Evolutionary conservation across 2,888 invertebrate genomes (phyloP).

Genomic region (Crossocerus cetratus): DNA sequence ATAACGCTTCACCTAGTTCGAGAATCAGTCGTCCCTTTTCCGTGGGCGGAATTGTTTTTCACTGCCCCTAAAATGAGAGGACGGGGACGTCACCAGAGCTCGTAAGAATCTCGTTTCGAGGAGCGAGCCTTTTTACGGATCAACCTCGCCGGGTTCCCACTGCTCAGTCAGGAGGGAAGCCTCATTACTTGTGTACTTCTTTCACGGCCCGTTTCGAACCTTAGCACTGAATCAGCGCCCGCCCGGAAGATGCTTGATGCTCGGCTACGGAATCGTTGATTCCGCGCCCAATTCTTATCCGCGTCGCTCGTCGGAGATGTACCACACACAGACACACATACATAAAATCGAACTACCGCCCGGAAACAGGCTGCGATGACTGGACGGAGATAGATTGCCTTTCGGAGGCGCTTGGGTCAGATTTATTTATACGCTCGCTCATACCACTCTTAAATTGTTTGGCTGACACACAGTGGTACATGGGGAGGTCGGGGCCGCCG

Average conservation of each 20-base stretch:
- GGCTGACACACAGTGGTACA: conserved; percentile 17
- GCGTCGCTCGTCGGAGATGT: conserved; percentile 18
- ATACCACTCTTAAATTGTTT: conserved; percentile 29
- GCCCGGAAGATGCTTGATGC: conserved; percentile 47
- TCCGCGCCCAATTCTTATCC: conserved; percentile 30
- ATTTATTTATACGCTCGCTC: conserved; percentile 36
- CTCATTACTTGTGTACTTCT: conserved; percentile 50
- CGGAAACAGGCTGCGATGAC: conserved; percentile 1
- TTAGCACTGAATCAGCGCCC: conserved; percentile 51
- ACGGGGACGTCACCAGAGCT: conserved; percentile 30
- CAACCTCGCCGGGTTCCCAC: conserved; percentile 40
- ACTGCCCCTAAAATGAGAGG: conserved; percentile 45
- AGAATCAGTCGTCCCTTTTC: conserved; percentile 39
- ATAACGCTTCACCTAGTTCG: conserved; percentile 24
- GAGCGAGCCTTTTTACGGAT: conserved; percentile 44
- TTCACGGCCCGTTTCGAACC: conserved; percentile 50
- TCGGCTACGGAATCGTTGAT: conserved; percentile 41
- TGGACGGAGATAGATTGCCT: conserved; percentile 29
- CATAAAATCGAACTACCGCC: conserved; percentile 35
- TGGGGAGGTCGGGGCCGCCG: not conserved
- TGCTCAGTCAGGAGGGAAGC: conserved; percentile 14
- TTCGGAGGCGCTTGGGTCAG: conserved; percentile 4
- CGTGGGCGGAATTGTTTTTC: conserved; percentile 56
- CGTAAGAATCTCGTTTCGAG: conserved; percentile 42
- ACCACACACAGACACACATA: conserved; percentile 32